Evolutionary conservation across 1,140 invertebrate genomes (phyloP), one percentile per base, ranked within the genome.

Genomic region (Homarus americanus): DNA sequence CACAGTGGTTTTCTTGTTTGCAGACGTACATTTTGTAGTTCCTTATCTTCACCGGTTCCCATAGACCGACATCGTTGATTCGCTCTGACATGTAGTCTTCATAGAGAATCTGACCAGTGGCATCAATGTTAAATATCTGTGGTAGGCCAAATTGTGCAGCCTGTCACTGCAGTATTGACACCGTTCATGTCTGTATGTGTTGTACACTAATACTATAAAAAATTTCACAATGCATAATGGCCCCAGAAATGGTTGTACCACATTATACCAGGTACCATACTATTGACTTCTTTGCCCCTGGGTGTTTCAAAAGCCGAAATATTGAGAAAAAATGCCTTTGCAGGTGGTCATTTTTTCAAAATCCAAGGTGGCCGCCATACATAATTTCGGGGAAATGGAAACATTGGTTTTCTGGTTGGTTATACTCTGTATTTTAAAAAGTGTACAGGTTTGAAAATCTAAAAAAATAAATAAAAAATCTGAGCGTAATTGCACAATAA

Each of bases 301-400:
- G 10, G 72, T 73, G 10, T 15, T 73, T 79, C 38, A 79, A 28
- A 75, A 75, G 17, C 32, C 28, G 72, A 75, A 28, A 75, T 75
- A 17, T 75, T 75, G 72, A 75, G 10, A 17, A 79, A 79, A 41
- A 79, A n/a, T n/a, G n/a, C n/a, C n/a, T n/a, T n/a, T n/a, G n/a
- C n/a, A n/a, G n/a, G n/a, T n/a, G n/a, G n/a, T 12, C 76, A 40
- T n/a, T 79, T 79, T 79, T 79, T 17, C 38, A 79, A 40, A 79
- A 79, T 79, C 76, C 76, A 79, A 79, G 76, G 38, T 40, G 40
- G 76, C 76, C n/a, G n/a, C n/a, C n/a, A n/a, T n/a, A n/a, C 5
- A 36, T 36, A 10, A 34, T 34, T 36, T 36, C 17, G 76, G 76
- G 76, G 17, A 79, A 79, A 79, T 79, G 40, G 40, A 79, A 79